Conservation (phyloP, 37 sponge, comb jelly and placozoan genomes). For the Chondrilla cf. caribensis region DNA sequence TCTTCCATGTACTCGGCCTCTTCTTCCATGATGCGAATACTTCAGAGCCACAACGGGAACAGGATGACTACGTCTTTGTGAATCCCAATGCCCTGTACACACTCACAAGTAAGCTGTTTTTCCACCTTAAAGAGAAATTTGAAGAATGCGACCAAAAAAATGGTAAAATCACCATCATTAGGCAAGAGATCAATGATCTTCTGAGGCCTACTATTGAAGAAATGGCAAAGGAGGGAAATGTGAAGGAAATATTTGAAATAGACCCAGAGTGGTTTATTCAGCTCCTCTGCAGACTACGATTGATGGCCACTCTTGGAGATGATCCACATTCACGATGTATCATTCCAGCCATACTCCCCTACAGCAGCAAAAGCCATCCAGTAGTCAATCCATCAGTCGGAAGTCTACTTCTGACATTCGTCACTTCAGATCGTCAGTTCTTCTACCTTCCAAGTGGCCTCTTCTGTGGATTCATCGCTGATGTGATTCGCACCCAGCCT, state of each 20-base stretch:
- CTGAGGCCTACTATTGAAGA: too few relatives aligned
- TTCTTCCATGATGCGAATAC: not conserved
- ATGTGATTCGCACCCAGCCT: not conserved
- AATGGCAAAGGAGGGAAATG: too few relatives aligned
- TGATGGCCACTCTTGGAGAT: not conserved
- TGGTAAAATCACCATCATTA: too few relatives aligned
- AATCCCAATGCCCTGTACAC: not conserved
- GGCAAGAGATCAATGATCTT: too few relatives aligned
- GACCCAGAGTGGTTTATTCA: not conserved
- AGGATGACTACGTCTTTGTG: too few relatives aligned
- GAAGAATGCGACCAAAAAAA: too few relatives aligned
- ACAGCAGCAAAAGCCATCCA: not conserved
- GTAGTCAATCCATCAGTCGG: not conserved
- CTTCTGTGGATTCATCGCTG: conserved; percentile 18
- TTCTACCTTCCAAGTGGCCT: conserved; percentile 17
- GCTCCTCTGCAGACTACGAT: not conserved
- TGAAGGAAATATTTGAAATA: not conserved
- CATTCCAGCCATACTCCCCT: conserved; percentile 5
- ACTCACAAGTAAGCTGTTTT: not conserved
- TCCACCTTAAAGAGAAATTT: too few relatives aligned
- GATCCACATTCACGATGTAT: not conserved
- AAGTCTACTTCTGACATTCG: not conserved
- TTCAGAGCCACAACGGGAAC: too few relatives aligned
- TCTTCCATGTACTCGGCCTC: conserved; percentile 9
- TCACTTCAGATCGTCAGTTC: not conserved